Conservation (phyloP, 2,888 invertebrate species). For the Epirrita christyi region DNA sequence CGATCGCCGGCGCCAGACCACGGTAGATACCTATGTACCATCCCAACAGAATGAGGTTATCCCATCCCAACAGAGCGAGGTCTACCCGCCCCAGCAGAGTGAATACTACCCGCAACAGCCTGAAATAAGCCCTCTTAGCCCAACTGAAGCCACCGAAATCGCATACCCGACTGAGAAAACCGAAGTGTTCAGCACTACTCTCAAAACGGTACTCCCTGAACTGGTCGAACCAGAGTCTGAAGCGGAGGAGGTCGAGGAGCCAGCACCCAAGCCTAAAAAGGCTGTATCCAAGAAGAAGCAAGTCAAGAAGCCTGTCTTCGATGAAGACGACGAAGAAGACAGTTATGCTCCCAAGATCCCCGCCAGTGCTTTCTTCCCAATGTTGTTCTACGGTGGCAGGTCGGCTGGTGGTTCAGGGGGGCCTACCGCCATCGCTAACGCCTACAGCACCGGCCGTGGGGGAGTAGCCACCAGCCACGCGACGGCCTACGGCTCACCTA, state of each 20-base stretch:
- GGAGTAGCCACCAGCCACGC: slow-evolving; percentile 90
- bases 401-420: slow-evolving; percentile 81
- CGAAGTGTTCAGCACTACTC: slow-evolving; percentile 61
- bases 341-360: slow-evolving; percentile 70
- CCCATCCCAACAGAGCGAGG: slow-evolving; percentile 58
- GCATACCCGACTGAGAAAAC: slow-evolving; percentile 65
- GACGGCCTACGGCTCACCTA: slow-evolving; percentile 87
- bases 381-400: slow-evolving; percentile 83
- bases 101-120: slow-evolving; percentile 69
- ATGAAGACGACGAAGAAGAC: slow-evolving; percentile 80
- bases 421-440: slow-evolving; percentile 89
- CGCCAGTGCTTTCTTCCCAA: slow-evolving; percentile 87
- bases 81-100: slow-evolving; percentile 50
- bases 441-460: slow-evolving; percentile 88
- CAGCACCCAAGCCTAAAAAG: slow-evolving; percentile 60
- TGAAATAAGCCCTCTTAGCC: slow-evolving; percentile 48
- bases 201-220: slow-evolving; percentile 61
- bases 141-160: slow-evolving; percentile 61
- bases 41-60: slow-evolving; percentile 65
- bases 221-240: slow-evolving; percentile 69
- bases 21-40: slow-evolving; percentile 60
- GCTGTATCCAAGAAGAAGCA: slow-evolving; percentile 69
- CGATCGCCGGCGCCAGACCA: slow-evolving; percentile 72
- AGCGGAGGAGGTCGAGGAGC: slow-evolving; percentile 65
- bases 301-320: slow-evolving; percentile 66